Evolutionary conservation across 2,888 invertebrate genomes (phyloP).

Genomic region (Zonitis immaculata): DNA sequence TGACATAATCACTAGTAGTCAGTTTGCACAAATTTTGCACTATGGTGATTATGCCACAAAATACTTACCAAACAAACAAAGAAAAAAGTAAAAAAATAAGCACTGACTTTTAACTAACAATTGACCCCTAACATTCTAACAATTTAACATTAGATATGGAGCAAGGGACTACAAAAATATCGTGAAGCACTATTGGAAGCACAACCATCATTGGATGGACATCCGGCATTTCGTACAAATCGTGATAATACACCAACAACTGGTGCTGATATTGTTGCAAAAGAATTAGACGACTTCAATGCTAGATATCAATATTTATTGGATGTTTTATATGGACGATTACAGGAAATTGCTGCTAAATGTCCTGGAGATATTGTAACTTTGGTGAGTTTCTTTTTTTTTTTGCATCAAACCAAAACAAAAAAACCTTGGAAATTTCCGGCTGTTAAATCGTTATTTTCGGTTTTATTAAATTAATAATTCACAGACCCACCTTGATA

Average conservation of each 20-base stretch:
- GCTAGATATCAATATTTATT: conserved; percentile 69
- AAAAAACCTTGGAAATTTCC: too few relatives aligned
- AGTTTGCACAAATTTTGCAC: conserved; percentile 5
- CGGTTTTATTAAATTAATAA: too few relatives aligned
- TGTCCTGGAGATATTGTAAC: conserved; percentile 70
- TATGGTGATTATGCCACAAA: conserved; percentile 26
- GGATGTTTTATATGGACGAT: conserved; percentile 63
- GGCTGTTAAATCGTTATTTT: too few relatives aligned
- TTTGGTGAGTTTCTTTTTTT: conserved; percentile 58
- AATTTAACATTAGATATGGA: conserved; percentile 69
- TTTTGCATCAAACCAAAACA: not conserved
- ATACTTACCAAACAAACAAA: conserved; percentile 1
- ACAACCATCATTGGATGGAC: conserved; percentile 72
- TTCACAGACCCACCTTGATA: conserved; percentile 3
- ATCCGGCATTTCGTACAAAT: conserved; percentile 41
- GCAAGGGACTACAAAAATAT: conserved; percentile 79
- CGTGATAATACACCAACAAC: conserved; percentile 41
- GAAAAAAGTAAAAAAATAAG: conserved; percentile 4
- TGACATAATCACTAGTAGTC: conserved; percentile 16
- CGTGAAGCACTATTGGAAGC: conserved; percentile 76
- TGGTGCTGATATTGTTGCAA: conserved; percentile 71
- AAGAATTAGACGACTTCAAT: conserved; percentile 77
- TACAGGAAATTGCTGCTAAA: conserved; percentile 62
- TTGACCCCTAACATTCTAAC: conserved; percentile 56
- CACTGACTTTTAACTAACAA: conserved; percentile 49